A percentile compares a stretch with the other conserved stretches of the same genome.
These are phyloP conservation scores for Thera britannica DNA, from an alignment of 2,888 invertebrate species.

Conservation along the genomic window DNA sequence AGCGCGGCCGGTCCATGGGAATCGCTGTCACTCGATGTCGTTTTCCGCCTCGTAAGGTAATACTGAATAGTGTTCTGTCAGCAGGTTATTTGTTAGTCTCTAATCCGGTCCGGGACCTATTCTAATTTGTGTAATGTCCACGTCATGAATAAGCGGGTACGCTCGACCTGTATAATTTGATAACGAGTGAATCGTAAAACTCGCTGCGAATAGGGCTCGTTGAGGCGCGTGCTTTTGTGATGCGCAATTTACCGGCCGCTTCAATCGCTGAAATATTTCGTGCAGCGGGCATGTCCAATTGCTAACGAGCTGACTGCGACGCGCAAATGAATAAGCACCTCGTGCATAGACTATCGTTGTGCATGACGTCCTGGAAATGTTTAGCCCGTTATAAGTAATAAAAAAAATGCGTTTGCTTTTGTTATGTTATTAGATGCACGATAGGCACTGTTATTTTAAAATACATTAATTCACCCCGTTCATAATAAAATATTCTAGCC, in stretches of 20 bases:
- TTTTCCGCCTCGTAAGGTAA: conserved; percentile 72
- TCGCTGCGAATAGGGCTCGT: conserved; percentile 73
- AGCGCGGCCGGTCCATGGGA: conserved; percentile 70
- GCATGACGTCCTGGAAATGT: conserved; percentile 42
- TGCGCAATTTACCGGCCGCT: conserved; percentile 80
- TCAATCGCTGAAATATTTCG: conserved; percentile 85
- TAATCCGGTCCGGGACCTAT: conserved; percentile 60
- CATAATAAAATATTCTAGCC: too few relatives aligned
- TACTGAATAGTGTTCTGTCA: conserved; percentile 69
- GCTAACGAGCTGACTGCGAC: conserved; percentile 83
- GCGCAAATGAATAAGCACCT: conserved; percentile 82
- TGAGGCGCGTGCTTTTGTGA: conserved; percentile 76
- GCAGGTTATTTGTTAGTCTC: conserved; percentile 62
- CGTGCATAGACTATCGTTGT: conserved; percentile 66
- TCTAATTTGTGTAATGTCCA: conserved; percentile 44
- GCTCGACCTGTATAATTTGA: conserved; percentile 66
- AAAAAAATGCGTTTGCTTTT: not conserved
- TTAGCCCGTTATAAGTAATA: conserved; percentile 32
- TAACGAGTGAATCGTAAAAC: conserved; percentile 81
- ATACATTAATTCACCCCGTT: too few relatives aligned
- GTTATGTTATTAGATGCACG: not conserved
- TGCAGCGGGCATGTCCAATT: conserved; percentile 84
- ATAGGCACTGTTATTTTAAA: too few relatives aligned
- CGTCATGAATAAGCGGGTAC: conserved; percentile 29
- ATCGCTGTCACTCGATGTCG: conserved; percentile 75